phyloP scores from a whole-genome alignment of 2,797 vertebrate species.

The Cossypha polioptera region DNA sequence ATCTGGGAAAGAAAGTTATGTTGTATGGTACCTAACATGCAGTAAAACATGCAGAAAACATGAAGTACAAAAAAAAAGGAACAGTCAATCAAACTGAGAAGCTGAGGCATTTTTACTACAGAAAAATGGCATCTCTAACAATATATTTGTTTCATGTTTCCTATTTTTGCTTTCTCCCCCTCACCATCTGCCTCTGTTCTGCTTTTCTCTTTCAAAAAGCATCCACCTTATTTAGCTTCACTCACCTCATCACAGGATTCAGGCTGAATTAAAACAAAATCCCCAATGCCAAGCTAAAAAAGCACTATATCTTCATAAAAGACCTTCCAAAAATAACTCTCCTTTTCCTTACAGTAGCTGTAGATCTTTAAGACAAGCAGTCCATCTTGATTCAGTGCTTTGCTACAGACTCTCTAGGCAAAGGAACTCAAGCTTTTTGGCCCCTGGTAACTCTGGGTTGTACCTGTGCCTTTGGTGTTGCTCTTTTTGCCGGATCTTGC shows the following conservation, averaged over 20 bases:
- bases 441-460: neutral
- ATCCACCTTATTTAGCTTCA: neutral
- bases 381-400: neutral
- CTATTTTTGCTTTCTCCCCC: slow-evolving; percentile 9
- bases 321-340: neutral
- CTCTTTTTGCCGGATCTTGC: neutral
- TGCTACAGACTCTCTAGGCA: neutral
- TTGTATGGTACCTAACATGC: neutral
- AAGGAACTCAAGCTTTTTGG: neutral
- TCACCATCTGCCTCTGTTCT: slow-evolving; percentile 8
- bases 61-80: neutral
- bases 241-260: neutral
- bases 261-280: neutral
- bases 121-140: neutral
- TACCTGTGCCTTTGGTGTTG: neutral
- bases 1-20: neutral
- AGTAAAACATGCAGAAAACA: neutral
- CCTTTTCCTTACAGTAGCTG: neutral
- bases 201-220: neutral
- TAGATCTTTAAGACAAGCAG: neutral
- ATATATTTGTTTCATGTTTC: neutral
- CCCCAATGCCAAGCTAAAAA: neutral
- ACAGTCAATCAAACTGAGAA: neutral
- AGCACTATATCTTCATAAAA: neutral
- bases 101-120: neutral